Evolutionary conservation across 2,113 vertebrate species (phyloP), one percentile per base, ranked within the genome.

Genomic region (Dendropsophus ebraccatus): DNA sequence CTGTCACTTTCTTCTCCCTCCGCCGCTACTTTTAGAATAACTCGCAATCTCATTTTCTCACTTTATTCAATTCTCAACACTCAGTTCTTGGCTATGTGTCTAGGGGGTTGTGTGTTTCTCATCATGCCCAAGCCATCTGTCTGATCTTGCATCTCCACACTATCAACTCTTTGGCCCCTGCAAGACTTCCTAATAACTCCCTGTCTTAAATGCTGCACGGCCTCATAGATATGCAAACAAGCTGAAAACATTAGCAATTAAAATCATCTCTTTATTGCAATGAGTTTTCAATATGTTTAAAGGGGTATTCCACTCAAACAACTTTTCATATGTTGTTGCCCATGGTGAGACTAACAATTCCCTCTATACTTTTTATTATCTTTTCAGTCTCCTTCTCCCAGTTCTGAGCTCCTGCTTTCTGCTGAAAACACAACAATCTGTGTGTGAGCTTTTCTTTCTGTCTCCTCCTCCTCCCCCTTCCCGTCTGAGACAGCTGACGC

Each of bases 31-130:
- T 80, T 85, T 58, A 58, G 32, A 80, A 86, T 70, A 86, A 73
- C 76, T 72, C 81, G 65, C 84, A 80, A 81, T 86, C 84, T 86
- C 65, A 86, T 86, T 86, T 86, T 72, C 76, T 86, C 76, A 80
- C 76, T 86, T 86, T 86, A 72, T 80, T 86, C 76, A 86, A 60
- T 86, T 81, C 77, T 86, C 84, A 60, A 37, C 84, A 79, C 76
- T 80, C 60, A 52, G 49, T 86, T 30, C 84, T 80, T 56, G 50
- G 32, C 76, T 73, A 8, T 3, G 76, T 60, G 62, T 81, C 65
- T 81, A 25, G 76, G 65, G 84, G 84, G 17, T 70, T 81, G 35
- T 49, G 50, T 37, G 60, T 56, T 25, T 80, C 62, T 67, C 84
- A 56, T 72, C 60, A 86, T 72, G 50, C 76, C 76, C 65, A 19